Evolutionary conservation across 1,140 invertebrate species (phyloP).

Genomic region (Thaumetopoea pityocampa): DNA sequence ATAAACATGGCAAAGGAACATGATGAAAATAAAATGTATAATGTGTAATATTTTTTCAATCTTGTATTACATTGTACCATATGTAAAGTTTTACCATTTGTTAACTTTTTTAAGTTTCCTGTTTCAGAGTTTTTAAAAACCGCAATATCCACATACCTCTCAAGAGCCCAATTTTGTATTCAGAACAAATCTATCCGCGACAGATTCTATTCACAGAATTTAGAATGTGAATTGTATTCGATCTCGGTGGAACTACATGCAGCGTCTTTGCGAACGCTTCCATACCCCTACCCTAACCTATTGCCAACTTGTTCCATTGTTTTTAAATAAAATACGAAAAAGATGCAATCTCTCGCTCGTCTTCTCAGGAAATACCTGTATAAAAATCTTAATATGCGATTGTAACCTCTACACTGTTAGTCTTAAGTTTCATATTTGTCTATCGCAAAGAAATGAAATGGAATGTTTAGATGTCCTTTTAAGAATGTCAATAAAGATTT

Average conservation of each 20-base stretch:
- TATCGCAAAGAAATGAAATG: constrained; percentile 2
- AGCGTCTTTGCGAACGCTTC: constrained; percentile 6
- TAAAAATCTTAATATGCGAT: constrained; percentile 1
- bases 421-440: constrained; percentile 10
- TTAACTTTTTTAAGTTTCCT: no score
- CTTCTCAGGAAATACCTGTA: constrained; percentile 12
- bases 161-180: no score
- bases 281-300: constrained; percentile 11
- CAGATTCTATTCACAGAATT: constrained; percentile 7
- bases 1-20: no score
- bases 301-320: constrained; percentile 16
- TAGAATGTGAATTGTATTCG: constrained; percentile 12
- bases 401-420: constrained; percentile 7
- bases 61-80: no score
- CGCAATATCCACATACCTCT: no score
- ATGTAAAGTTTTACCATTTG: no score
- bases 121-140: no score
- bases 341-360: constrained; percentile 17
- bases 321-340: constrained; percentile 18
- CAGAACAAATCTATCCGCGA: constrained; percentile 5
- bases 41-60: no score
- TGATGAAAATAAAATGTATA: no score
- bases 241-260: constrained; percentile 10
- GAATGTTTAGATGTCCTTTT: constrained; percentile 15
- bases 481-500: constrained; percentile 17